Base-by-base conservation (phyloP, 1,140 invertebrate genomes). In the Pinna nobilis region DNA sequence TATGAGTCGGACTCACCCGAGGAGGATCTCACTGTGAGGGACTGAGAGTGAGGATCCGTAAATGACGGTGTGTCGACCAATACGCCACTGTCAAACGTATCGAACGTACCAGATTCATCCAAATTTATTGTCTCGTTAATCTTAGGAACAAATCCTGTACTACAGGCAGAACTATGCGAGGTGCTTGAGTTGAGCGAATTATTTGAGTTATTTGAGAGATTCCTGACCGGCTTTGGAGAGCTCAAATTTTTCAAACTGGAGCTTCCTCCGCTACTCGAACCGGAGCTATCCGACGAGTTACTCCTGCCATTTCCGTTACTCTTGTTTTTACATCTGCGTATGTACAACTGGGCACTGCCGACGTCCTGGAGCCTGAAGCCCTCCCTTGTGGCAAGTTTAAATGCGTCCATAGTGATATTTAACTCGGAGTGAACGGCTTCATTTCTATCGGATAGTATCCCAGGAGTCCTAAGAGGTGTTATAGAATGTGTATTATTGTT, bases 301-400 rank as follows among this genome's bases (percentile, higher is more conserved):
- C 85, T 87, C 37, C 84, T 75, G 32, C 75, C 80, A 49, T 87
- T 84, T 5, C 71, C 70, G 4, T 84, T 84, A 18, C 73, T 78
- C 68, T 94, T 94, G 78, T 94, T 94, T 68, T 92, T 84, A 79
- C 93, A 92, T 9, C 94, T 87, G 32, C 94, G 88, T 85, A 94
- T 93, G 39, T 94, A 94, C 23, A 95, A 86, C 72, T 93, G 93
- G 0, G 94, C 94, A 65, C 92, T 93, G 30, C 90, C 89, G 67
- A 94, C 93, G 68, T 90, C 92, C 82, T 93, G 91, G n/a, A 94
- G 84, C 33, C 93, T 88, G 85, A 95, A 95, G 5, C 94, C 93
- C 80, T 94, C 92, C 25, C 91, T 84, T 50, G 93, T 91, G 9
- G 93, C 94, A 81, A 91, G 90, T 76, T 94, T 92, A 86, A 94